A percentile compares a stretch with the other conserved stretches of the same genome.
Evolutionary conservation across 2,888 invertebrate genomes (phyloP).

Genomic region (Scelioninae gen. 2): DNA sequence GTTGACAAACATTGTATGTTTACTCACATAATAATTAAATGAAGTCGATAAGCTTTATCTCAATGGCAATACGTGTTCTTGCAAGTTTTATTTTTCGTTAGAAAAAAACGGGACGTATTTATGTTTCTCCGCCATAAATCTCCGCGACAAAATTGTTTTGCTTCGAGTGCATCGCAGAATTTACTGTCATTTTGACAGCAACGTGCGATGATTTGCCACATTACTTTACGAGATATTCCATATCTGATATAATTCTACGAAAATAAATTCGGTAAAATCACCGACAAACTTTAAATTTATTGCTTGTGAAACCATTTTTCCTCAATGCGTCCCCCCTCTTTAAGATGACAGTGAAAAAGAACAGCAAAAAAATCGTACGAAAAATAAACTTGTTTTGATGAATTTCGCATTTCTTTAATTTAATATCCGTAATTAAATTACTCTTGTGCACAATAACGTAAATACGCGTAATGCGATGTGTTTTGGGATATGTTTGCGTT

Average conservation of each 20-base stretch:
- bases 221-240: neutral
- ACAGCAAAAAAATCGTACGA: neutral
- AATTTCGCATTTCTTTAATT: constrained; percentile 6
- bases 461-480: constrained; percentile 44
- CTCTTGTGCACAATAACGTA: neutral
- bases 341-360: neutral
- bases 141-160: constrained; percentile 1
- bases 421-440: constrained; percentile 18
- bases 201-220: constrained; percentile 4
- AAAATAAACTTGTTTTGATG: neutral
- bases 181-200: constrained; percentile 1
- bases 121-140: constrained; percentile 30
- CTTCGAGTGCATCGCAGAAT: neutral
- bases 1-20: constrained; percentile 44
- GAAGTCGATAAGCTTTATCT: constrained; percentile 55
- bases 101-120: constrained; percentile 25
- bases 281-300: neutral
- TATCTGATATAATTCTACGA: no score
- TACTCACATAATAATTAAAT: constrained; percentile 47
- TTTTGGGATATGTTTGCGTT: constrained; percentile 29
- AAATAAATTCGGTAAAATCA: no score
- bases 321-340: no score
- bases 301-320: no score
- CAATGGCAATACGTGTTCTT: constrained; percentile 19
- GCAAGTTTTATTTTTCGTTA: constrained; percentile 30